Base-by-base conservation (phyloP, 2,797 vertebrate species). In the Gymnopithys bicolor region DNA sequence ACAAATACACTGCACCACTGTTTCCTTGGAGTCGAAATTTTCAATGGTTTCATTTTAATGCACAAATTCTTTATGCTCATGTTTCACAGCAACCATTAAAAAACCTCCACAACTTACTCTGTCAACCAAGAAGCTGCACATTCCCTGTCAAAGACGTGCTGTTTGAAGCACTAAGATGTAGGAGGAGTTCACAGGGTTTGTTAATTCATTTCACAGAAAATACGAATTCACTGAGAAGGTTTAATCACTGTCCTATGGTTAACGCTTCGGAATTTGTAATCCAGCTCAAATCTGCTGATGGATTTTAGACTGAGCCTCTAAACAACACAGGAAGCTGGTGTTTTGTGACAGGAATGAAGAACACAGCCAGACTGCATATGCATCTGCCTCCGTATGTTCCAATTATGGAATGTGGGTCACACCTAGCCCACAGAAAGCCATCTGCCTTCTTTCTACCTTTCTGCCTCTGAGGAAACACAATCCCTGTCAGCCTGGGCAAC, bases 181-280 rank as follows among this genome's bases (percentile, higher is more conserved):
- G 92, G 89, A 90, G 89, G 89, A 90, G 89, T 86, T 94, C 67
- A 67, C 67, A 53, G 74, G 22, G 70, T 64, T 80, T 59, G 51
- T 79, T 80, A 89, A 95, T 89, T 91, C 77, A 90, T 64, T 77
- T 77, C 66, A 79, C 71, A 94, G 63, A 91, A 92, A 80, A 78
- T 13, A 62, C 0, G 1, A 14, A 45, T 62, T 93, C 92, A 91
- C 53, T 14, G 49, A 37, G 41, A 64, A 89, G 82, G 52, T 79
- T 92, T 89, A 62, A 88, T 87, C 56, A 23, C 51, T 86, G 84
- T 41, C 78, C 89, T 59, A 33, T 51, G 81, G 58, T 28, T 33
- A 91, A 84, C 0, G 2, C 63, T 35, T 16, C 22, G 23, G 66
- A 81, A 73, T 90, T 69, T 73, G 69, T 62, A 49, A 79, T 86